A percentile compares a stretch with the other conserved stretches of the same genome.
These are phyloP conservation scores for Anabacerthia variegaticeps DNA, from an alignment of 2,797 vertebrate genomes.

Conservation along the genomic window DNA sequence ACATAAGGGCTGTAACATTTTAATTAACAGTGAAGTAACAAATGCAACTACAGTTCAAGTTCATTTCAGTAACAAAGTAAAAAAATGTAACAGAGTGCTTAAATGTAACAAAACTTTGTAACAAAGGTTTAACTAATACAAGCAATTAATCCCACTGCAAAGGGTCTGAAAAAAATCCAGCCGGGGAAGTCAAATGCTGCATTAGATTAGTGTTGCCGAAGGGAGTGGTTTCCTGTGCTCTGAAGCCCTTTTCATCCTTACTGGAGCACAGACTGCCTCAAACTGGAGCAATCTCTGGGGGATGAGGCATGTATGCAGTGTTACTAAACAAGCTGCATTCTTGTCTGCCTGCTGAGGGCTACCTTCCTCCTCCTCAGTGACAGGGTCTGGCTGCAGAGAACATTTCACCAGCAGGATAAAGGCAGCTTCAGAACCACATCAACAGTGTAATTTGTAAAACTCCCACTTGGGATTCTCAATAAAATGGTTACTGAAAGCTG, in stretches of 20 bases:
- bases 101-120: neutral
- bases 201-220: neutral
- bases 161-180: neutral
- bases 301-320: neutral
- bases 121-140: neutral
- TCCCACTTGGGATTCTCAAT: neutral
- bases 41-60: neutral
- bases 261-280: slow-evolving; percentile 9
- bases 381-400: neutral
- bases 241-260: slow-evolving; percentile 10
- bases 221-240: slow-evolving; percentile 57
- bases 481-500: slow-evolving; percentile 25
- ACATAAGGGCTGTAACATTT: neutral
- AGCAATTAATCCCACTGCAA: neutral
- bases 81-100: neutral
- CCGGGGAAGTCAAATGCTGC: neutral
- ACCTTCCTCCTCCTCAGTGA: neutral
- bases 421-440: neutral
- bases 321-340: slow-evolving; percentile 15
- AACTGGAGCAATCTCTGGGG: neutral
- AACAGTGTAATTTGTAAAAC: neutral
- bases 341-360: neutral
- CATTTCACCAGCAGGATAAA: neutral
- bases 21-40: neutral
- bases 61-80: neutral